Evolutionary conservation across 2,888 invertebrate species (phyloP), one percentile per base, ranked within the genome.

Genomic region (Callyntrura sp.): DNA sequence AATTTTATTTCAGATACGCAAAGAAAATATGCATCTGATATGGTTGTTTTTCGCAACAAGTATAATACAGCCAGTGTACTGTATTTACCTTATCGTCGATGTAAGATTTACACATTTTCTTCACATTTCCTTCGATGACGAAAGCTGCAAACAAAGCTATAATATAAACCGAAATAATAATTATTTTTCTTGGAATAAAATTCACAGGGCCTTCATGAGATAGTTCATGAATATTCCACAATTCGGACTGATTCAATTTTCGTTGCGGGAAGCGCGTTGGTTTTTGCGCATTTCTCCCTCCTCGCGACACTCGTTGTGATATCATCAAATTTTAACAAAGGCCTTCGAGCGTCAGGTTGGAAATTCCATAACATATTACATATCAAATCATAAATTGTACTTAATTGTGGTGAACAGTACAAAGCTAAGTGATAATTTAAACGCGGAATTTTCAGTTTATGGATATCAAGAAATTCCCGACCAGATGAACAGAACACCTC

Each of bases 271-370:
- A 55, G 9, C 14, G 79, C 90, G 5, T 76, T 91, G 17, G 76
- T 91, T 0, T 1, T 90, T 1, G 83, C 92, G 8, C 93, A 93
- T 60, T 93, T 93, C 62, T 90, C 90, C 48, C 88, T 93, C 6
- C 73, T 93, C 1, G 92, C 92, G 3, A 78, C 88, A 2, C 17
- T 92, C 45, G 60, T 70, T n/a, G 51, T 90, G 0, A 92, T 93
- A 8, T 79, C 89, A n/a, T 91, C 88, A 48, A 92, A 93, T 81
- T 93, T 91, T 76, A 91, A 91, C 11, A 91, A 91, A 20, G 93
- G 93, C n/a, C 86, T 93, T 5, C 68, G 84, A 25, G 70, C 82
- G n/a, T 86, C 91, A 88, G 90, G 93, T 93, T 55, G 17, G 25
- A 9, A 79, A 65, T 12, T 20, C 11, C 4, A 23, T 9, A 9